Base-by-base conservation (phyloP, 2,888 invertebrate genomes). In the Hydroisotoma schaefferi region DNA sequence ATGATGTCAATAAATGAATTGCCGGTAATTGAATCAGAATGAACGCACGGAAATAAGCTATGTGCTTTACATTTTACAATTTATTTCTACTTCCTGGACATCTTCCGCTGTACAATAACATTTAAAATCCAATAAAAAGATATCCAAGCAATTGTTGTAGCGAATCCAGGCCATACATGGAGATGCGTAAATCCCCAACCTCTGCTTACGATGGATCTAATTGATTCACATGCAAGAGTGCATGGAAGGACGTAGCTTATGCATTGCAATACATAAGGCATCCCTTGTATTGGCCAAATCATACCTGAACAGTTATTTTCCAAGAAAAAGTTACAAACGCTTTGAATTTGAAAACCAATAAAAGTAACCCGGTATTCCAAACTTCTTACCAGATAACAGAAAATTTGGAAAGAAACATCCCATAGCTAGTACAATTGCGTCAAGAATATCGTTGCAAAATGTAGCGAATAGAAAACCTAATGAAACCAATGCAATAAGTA, bases 251-350 rank as follows among this genome's bases (percentile, higher is more conserved):
- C n/a, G 18, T 59, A 65, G 8, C 54, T 56, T 33, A 65, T 53
- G 37, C 59, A 61, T 40, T 65, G 65, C 25, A 65, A 47, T 20
- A 57, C 27, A 4, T 46, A 3, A 2, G 61, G 65, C 61, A 61
- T 61, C 26, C 61, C 64, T 58, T 61, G 58, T 22, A 48, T 55
- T 22, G 64, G 64, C 64, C 65, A 65, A 2, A 65, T 58, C 61
- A 65, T 61, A 20, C 65, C 60, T 49, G 20, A 6, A 43, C 6
- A 43, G n/a, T n/a, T n/a, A n/a, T n/a, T n/a, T n/a, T n/a, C n/a
- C n/a, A n/a, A n/a, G n/a, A n/a, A n/a, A n/a, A n/a, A n/a, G n/a
- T n/a, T n/a, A n/a, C n/a, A n/a, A n/a, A n/a, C n/a, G n/a, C n/a
- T n/a, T n/a, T n/a, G n/a, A n/a, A n/a, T n/a, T n/a, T n/a, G n/a